Conservation (phyloP, 2,797 vertebrate species). For the Anguilla marmorata region DNA sequence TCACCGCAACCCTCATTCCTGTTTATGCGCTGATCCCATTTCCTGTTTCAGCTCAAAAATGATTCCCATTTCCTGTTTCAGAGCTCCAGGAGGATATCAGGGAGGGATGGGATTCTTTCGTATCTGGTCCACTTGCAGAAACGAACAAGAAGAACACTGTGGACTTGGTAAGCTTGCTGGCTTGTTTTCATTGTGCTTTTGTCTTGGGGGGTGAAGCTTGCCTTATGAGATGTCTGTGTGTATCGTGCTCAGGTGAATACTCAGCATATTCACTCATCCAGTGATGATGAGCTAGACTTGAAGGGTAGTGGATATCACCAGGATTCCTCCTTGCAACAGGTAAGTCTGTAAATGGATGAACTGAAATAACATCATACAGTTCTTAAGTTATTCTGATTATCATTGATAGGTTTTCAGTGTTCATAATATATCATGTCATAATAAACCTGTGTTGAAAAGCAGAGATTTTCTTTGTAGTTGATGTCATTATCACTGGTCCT, state of each 20-base stretch:
- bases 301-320: slow-evolving; percentile 97
- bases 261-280: slow-evolving; percentile 97
- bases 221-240: background rate
- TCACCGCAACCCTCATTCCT: background rate
- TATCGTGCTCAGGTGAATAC: slow-evolving; percentile 80
- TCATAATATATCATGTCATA: slow-evolving; percentile 32
- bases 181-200: slow-evolving; percentile 8
- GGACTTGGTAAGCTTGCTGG: slow-evolving; percentile 77
- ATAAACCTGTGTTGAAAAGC: slow-evolving; percentile 36
- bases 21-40: background rate
- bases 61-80: slow-evolving; percentile 51
- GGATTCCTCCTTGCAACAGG: slow-evolving; percentile 98
- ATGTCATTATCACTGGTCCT: slow-evolving; percentile 99
- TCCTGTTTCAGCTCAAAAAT: slow-evolving; percentile 13
- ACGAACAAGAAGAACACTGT: slow-evolving; percentile 93
- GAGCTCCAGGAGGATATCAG: slow-evolving; percentile 85
- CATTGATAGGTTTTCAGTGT: background rate
- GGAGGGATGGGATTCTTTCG: slow-evolving; percentile 93
- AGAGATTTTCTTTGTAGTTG: slow-evolving; percentile 73
- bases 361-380: background rate
- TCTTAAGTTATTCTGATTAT: background rate
- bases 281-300: slow-evolving; percentile 97
- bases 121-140: slow-evolving; percentile 88
- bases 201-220: background rate
- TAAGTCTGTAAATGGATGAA: slow-evolving; percentile 71